Evolutionary conservation across 1,140 invertebrate genomes (phyloP), one percentile per base, ranked within the genome.

Genomic region (fruit fly (Drosophila melanogaster)): DNA sequence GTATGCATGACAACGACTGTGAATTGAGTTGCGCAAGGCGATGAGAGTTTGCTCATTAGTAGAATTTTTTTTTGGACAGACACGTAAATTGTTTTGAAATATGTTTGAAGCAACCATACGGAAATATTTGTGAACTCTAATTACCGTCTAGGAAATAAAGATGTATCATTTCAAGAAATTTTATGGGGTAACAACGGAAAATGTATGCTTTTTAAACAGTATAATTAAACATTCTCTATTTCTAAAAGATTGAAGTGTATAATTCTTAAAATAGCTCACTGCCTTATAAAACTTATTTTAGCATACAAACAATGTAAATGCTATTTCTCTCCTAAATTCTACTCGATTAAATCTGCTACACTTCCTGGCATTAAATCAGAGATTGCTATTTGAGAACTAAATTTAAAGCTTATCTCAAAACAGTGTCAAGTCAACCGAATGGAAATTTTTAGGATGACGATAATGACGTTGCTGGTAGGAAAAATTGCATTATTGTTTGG

Each of bases 1-100:
- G 59, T 76, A 71, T 79, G 70, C 80, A 83, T 76, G 65, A 57
- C 80, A 76, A 76, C 76, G 60, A 56, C 67, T 74, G 55, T 49
- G 44, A 77, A 77, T 77, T 66, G 59, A 72, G 75, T 46, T 77
- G 64, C 62, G 59, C 64, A 24, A 51, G 38, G 17, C 4, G 17
- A 26, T 14, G 44, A 33, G 41, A 17, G 41, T 43, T 33, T 30
- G 57, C 75, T 83, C 79, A 83, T 83, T 83, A 83, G 64, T 26
- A 49, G 56, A 60, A 54, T 37, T 61, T 57, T 61, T 57, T 37
- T 57, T 57, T 37, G 50, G 50, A 55, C 41, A 12, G 43, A 14
- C 57, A 50, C 26, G 40, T 33, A 59, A 41, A 78, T 71, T 77
- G 66, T 60, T 78, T 75, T 57, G 35, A 59, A 43, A 62, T 58